Percentiles rank a stretch among this genome's conserved stretches.
phyloP scores from a whole-genome alignment of 2,888 invertebrate species.

The Sesamia inferens region DNA sequence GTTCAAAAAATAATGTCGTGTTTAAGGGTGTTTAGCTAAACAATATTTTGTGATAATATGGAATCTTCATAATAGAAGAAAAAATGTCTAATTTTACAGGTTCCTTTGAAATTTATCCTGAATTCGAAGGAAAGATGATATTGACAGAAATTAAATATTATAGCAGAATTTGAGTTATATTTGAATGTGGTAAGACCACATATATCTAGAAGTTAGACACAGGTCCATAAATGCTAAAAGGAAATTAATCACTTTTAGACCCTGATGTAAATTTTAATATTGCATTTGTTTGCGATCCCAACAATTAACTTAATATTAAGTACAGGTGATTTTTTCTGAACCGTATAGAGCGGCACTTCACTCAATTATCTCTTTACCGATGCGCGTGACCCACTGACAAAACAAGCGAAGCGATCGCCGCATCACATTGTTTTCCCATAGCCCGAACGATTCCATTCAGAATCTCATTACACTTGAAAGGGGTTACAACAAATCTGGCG shows the following conservation, averaged over 20 bases:
- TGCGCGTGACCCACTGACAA: conserved; percentile 86
- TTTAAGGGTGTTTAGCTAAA: too few relatives aligned
- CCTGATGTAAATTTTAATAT: conserved; percentile 17
- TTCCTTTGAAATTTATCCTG: not conserved
- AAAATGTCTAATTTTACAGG: not conserved
- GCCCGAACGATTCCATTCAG: conserved; percentile 86
- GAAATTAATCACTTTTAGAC: not conserved
- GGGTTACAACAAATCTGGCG: conserved; percentile 88
- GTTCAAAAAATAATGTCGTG: too few relatives aligned
- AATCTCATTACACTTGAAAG: conserved; percentile 89
- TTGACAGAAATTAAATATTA: not conserved
- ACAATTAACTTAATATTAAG: conserved; percentile 23
- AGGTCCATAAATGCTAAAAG: not conserved
- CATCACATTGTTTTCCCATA: conserved; percentile 88
- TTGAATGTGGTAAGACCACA: too few relatives aligned
- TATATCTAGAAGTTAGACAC: not conserved
- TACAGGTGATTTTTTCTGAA: conserved; percentile 45
- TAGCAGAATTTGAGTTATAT: not conserved
- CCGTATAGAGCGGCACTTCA: conserved; percentile 61
- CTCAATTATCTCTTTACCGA: conserved; percentile 68
- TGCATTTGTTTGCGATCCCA: conserved; percentile 14
- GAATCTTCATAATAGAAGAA: conserved; percentile 25
- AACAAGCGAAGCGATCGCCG: conserved; percentile 77
- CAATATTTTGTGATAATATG: too few relatives aligned
- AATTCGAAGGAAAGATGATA: not conserved